These are phyloP conservation scores for Protomyctophum bolini DNA, from an alignment of 2,113 vertebrate genomes.

Conservation along the genomic window DNA sequence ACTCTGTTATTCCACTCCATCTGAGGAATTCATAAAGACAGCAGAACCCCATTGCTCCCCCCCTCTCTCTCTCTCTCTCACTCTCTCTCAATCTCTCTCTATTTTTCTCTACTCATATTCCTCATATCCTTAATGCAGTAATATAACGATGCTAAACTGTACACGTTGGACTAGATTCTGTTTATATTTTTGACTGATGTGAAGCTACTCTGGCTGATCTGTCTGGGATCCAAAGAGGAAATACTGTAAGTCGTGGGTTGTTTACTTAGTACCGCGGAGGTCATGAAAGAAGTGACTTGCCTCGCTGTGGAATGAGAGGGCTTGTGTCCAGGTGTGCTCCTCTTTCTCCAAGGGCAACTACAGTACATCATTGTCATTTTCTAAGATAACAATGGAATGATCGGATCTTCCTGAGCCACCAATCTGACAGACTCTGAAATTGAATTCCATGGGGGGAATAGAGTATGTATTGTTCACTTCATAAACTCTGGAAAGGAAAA, in stretches of 20 bases:
- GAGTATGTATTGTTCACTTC: slow-evolving; percentile 53
- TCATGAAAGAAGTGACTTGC: neutral
- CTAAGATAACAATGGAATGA: slow-evolving; percentile 67
- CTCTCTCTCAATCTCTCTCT: neutral
- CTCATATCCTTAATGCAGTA: neutral
- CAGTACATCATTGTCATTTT: slow-evolving; percentile 50
- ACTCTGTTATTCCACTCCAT: slow-evolving; percentile 32
- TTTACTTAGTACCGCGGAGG: slow-evolving; percentile 29
- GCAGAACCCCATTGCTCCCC: slow-evolving; percentile 25
- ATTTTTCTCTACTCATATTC: neutral
- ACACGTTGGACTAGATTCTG: slow-evolving; percentile 40
- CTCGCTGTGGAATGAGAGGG: slow-evolving; percentile 28
- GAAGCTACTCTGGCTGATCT: slow-evolving; percentile 19
- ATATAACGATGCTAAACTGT: neutral
- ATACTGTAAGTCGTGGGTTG: slow-evolving; percentile 35
- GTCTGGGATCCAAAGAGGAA: neutral
- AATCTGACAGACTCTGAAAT: slow-evolving; percentile 53
- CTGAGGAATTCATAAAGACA: slow-evolving; percentile 47
- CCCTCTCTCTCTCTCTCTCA: neutral
- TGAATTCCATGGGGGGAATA: slow-evolving; percentile 63
- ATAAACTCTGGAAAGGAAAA: neutral
- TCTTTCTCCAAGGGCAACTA: slow-evolving; percentile 59
- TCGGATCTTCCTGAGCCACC: slow-evolving; percentile 62
- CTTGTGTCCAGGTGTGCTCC: slow-evolving; percentile 54
- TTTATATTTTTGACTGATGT: slow-evolving; percentile 42